Evolutionary conservation across 1,140 invertebrate species (phyloP).

Genomic region (Sminthurinus signatus): DNA sequence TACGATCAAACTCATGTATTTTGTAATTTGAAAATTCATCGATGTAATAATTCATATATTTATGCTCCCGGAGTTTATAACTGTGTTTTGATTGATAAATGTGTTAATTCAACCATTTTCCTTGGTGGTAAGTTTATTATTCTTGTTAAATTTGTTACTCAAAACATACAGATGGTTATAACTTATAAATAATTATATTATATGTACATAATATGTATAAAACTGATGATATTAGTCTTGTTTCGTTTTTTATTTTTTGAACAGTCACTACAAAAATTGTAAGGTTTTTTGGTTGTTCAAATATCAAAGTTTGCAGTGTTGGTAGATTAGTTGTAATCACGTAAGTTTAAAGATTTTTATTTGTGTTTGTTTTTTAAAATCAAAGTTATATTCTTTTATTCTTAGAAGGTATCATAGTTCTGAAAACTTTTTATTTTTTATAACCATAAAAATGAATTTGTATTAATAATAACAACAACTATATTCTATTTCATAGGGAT

Average conservation of each 20-base stretch:
- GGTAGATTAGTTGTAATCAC: neutral
- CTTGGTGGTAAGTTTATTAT: too few species aligned
- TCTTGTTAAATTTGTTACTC: too few species aligned
- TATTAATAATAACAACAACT: neutral
- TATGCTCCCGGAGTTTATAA: neutral
- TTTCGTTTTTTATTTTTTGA: too few species aligned
- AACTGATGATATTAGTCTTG: too few species aligned
- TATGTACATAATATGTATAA: too few species aligned
- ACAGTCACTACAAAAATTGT: neutral
- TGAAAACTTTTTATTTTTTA: too few species aligned
- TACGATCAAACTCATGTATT: neutral
- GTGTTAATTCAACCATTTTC: slow-evolving; percentile 3
- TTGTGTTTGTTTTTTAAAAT: neutral
- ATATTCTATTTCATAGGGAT: neutral
- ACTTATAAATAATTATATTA: too few species aligned
- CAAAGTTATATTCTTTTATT: too few species aligned
- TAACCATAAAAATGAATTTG: neutral
- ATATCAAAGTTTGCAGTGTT: neutral
- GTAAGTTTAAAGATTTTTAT: neutral
- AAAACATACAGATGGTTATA: too few species aligned
- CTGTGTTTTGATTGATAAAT: neutral
- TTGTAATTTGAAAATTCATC: neutral
- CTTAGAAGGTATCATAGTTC: too few species aligned
- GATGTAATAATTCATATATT: neutral
- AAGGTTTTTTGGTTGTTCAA: slow-evolving; percentile 1